Evolutionary conservation across 2,113 vertebrate genomes (phyloP), one percentile per base, ranked within the genome.

Genomic region (Junco hyemalis): DNA sequence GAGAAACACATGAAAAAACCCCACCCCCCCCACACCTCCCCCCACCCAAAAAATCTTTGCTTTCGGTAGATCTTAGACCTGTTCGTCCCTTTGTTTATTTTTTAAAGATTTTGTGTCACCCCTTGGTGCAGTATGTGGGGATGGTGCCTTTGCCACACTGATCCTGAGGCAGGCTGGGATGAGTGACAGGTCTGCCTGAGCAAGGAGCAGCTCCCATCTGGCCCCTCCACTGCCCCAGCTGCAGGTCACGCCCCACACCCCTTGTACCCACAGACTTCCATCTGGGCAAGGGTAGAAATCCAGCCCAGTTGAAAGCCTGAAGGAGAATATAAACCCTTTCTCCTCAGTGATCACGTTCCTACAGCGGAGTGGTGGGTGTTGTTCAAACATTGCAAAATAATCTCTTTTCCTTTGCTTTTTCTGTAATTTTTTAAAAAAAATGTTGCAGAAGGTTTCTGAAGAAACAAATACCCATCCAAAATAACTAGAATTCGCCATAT

Each of bases 381-480:
- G 45, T 78, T 90, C 82, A 92, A 92, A 83, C 17, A 71, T 84
- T 86, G 68, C 79, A 95, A 93, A 94, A 93, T 22, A 90, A 69
- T 74, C n/a, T 35, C 4, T 68, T 90, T 82, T 84, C 38, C 38
- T 86, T 87, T 5, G 1, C 36, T 42, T n/a, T 82, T 89, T 59
- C n/a, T 13, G 2, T 31, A 24, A 6, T 36, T 80, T 57, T 77
- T 93, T 69, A 9, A 54, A 78, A 47, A 57, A 56, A 50, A 72
- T 86, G 28, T 93, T 86, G 61, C 60, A 79, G 50, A 83, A 53
- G 12, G 14, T 59, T 91, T 90, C 76, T 90, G 68, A 74, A 77
- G 69, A 90, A 95, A 81, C 6, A 81, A 78, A 88, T 68, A 53
- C 6, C 11, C 33, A 23, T 79, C n/a, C 42, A 60, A 81, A 86